A percentile compares a stretch with the other conserved stretches of the same genome.
These are phyloP conservation scores for Nomada flava DNA, from an alignment of 2,888 invertebrate genomes.

Conservation along the genomic window DNA sequence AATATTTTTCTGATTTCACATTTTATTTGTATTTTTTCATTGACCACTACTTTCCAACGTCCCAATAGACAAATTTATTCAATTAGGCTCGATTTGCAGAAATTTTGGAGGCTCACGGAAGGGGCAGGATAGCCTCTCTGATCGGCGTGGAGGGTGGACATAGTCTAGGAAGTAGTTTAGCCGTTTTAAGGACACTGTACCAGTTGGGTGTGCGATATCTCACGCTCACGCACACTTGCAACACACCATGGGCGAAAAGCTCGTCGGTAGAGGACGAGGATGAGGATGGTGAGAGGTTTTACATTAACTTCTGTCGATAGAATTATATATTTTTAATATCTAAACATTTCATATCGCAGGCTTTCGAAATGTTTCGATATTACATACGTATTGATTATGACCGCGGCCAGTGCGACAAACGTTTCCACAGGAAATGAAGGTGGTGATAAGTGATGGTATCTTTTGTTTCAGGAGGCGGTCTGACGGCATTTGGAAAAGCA, in stretches of 20 bases:
- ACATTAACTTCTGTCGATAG: too few species aligned
- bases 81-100: slow-evolving; percentile 82
- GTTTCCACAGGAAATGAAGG: not conserved
- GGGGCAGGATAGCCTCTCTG: slow-evolving; percentile 92
- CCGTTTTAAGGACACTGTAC: slow-evolving; percentile 94
- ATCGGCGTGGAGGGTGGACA: slow-evolving; percentile 97
- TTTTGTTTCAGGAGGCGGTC: slow-evolving; percentile 77
- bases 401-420: not conserved
- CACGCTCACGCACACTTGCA: slow-evolving; percentile 94
- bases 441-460: not conserved
- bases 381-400: not conserved
- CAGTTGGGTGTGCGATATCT: slow-evolving; percentile 94
- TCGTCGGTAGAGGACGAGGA: slow-evolving; percentile 80
- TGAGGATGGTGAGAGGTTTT: slow-evolving; percentile 73
- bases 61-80: not conserved
- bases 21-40: too few species aligned
- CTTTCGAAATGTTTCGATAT: not conserved
- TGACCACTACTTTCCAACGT: too few species aligned
- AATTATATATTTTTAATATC: too few species aligned
- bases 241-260: slow-evolving; percentile 90
- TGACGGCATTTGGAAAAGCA: slow-evolving; percentile 85
- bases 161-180: slow-evolving; percentile 94
- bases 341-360: too few species aligned
- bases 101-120: slow-evolving; percentile 88
- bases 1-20: not conserved